These are phyloP conservation scores for Ornithorhynchus anatinus DNA, from an alignment of 2,113 vertebrate species.

Conservation along the genomic window DNA sequence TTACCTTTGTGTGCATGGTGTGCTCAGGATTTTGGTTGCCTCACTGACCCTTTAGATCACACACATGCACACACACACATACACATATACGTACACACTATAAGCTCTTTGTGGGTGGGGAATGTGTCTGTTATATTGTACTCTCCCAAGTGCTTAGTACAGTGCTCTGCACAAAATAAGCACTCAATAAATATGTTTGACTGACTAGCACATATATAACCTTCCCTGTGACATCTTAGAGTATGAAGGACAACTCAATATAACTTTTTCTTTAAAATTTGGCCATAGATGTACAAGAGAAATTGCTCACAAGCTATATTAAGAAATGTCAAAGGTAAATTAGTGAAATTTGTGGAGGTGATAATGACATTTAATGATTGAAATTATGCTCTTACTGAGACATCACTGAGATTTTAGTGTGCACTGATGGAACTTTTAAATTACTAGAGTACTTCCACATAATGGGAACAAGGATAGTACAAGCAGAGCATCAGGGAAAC, in stretches of 20 bases:
- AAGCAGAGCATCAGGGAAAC: slow-evolving; percentile 30
- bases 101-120: no score
- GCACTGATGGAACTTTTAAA: slow-evolving; percentile 1
- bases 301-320: neutral
- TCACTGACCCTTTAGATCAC: no score
- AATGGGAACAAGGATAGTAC: slow-evolving; percentile 2
- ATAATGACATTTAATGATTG: slow-evolving; percentile 1
- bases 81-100: no score
- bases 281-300: neutral
- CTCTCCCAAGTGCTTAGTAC: no score
- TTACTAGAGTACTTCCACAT: neutral
- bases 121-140: no score
- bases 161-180: no score
- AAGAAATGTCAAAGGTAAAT: neutral
- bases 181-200: neutral
- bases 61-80: no score
- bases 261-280: slow-evolving; percentile 1
- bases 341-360: neutral
- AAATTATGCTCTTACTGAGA: slow-evolving; percentile 5
- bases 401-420: neutral
- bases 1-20: no score
- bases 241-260: neutral
- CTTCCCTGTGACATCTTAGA: no score
- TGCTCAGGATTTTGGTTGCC: no score
- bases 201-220: no score